These are phyloP conservation scores for Tribolium castaneum DNA, from an alignment of 1,140 invertebrate genomes.

Conservation along the genomic window DNA sequence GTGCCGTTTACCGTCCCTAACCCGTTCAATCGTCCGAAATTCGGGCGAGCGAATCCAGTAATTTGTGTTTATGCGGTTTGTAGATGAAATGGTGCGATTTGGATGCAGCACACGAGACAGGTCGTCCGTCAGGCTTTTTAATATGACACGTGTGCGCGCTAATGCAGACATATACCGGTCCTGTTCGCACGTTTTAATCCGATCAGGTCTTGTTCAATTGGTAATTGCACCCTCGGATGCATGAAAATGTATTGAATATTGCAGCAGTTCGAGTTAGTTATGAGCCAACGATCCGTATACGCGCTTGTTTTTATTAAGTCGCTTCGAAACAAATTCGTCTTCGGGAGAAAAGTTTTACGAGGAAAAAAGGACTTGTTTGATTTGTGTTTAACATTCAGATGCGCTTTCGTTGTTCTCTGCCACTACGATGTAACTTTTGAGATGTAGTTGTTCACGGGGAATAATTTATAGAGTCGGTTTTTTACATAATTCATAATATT, in stretches of 20 bases:
- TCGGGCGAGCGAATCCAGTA: not conserved
- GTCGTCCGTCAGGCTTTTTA: not conserved
- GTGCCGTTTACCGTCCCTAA: not conserved
- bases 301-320: no score
- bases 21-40: not conserved
- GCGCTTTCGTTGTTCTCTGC: slow-evolving; percentile 28
- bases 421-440: slow-evolving; percentile 16
- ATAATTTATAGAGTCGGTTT: slow-evolving; percentile 10
- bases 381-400: slow-evolving; percentile 34
- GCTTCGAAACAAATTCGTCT: slow-evolving; percentile 6
- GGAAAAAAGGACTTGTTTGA: slow-evolving; percentile 20
- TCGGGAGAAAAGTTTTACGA: not conserved
- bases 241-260: no score
- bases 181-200: no score
- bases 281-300: no score
- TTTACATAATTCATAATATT: slow-evolving; percentile 29
- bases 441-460: not conserved
- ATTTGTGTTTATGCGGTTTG: not conserved
- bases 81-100: not conserved
- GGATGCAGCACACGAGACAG: not conserved
- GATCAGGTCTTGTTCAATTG: no score
- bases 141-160: no score
- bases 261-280: no score
- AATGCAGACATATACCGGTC: no score
- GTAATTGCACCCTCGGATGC: no score